Evolutionary conservation across 2,888 invertebrate species (phyloP).

Genomic region (Apodemia mormo): DNA sequence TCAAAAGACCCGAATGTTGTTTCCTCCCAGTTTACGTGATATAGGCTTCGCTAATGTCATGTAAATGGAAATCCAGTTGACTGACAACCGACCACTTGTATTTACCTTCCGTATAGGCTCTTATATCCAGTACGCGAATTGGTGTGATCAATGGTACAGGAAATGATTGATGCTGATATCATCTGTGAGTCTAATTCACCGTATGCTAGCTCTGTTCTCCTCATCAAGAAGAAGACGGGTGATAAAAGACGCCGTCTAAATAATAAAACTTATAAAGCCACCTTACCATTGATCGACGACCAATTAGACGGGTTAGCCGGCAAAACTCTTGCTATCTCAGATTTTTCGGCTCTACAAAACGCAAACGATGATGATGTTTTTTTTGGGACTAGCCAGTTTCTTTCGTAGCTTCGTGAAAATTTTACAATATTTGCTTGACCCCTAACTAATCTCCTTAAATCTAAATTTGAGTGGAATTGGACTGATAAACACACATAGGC

Average conservation of each 20-base stretch:
- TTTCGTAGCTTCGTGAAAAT: slow-evolving; percentile 37
- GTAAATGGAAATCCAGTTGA: not conserved
- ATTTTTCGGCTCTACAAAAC: slow-evolving; percentile 38
- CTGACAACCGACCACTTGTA: not conserved
- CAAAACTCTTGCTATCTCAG: slow-evolving; percentile 34
- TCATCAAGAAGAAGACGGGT: slow-evolving; percentile 35
- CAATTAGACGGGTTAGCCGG: slow-evolving; percentile 31
- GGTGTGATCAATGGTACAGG: slow-evolving; percentile 20
- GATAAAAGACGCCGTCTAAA: slow-evolving; percentile 11
- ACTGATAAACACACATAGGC: slow-evolving; percentile 3
- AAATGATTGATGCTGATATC: slow-evolving; percentile 21
- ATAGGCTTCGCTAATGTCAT: not conserved
- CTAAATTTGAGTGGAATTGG: slow-evolving; percentile 27
- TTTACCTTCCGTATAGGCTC: slow-evolving; percentile 13
- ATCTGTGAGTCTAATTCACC: slow-evolving; percentile 17
- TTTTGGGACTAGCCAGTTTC: slow-evolving; percentile 37
- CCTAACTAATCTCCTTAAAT: slow-evolving; percentile 23
- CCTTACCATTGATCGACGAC: slow-evolving; percentile 16
- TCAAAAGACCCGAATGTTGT: not conserved
- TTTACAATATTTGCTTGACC: slow-evolving; percentile 32
- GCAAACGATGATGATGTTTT: slow-evolving; percentile 43
- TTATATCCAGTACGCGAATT: slow-evolving; percentile 3
- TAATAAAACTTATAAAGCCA: not conserved
- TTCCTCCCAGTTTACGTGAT: not conserved
- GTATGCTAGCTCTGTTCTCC: slow-evolving; percentile 29